Evolutionary conservation across 2,888 invertebrate genomes (phyloP).

Genomic region (Polia nebulosa): DNA sequence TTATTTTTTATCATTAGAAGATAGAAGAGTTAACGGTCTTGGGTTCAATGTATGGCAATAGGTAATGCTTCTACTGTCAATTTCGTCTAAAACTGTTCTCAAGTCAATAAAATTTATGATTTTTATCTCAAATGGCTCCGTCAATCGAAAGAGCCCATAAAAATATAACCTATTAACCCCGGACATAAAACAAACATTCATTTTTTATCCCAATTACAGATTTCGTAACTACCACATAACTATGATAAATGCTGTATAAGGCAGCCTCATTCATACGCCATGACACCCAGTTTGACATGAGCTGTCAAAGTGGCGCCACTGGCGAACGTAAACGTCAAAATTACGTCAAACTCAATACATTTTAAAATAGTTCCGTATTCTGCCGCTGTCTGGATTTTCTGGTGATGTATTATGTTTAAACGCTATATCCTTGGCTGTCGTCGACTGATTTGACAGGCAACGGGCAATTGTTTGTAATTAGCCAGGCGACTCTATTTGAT

Average conservation of each 20-base stretch:
- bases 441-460: slow-evolving; percentile 61
- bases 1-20: background rate
- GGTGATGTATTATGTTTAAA: slow-evolving; percentile 36
- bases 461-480: slow-evolving; percentile 53
- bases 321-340: slow-evolving; percentile 11
- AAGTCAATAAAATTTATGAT: slow-evolving; percentile 21
- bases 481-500: slow-evolving; percentile 49
- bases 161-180: slow-evolving; percentile 37
- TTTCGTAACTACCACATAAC: slow-evolving; percentile 40
- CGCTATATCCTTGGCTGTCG: slow-evolving; percentile 63
- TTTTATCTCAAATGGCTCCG: slow-evolving; percentile 24
- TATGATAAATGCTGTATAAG: slow-evolving; percentile 46
- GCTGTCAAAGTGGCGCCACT: slow-evolving; percentile 35
- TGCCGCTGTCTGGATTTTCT: background rate
- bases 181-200: slow-evolving; percentile 23
- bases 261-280: slow-evolving; percentile 9
- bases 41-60: slow-evolving; percentile 19
- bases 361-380: slow-evolving; percentile 32
- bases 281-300: slow-evolving; percentile 6
- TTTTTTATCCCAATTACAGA: slow-evolving; percentile 45
- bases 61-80: slow-evolving; percentile 19
- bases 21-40: background rate
- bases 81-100: slow-evolving; percentile 12
- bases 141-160: slow-evolving; percentile 36
- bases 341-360: slow-evolving; percentile 24